These are phyloP conservation scores for Hippoglossus hippoglossus DNA, from an alignment of 2,797 vertebrate genomes.

Conservation along the genomic window DNA sequence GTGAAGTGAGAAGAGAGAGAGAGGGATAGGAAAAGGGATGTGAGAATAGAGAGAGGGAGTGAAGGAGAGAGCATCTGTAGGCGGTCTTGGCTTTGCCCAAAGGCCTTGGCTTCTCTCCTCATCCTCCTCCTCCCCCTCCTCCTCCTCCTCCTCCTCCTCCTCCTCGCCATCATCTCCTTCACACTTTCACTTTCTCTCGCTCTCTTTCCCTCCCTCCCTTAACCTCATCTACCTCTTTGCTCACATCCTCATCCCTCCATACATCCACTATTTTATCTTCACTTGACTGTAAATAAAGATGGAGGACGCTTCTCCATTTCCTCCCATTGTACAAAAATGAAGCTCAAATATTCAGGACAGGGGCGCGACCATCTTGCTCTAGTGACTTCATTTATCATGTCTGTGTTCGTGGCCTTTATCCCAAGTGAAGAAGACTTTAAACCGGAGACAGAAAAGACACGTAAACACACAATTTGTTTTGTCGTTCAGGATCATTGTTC, in stretches of 20 bases:
- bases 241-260: conserved; percentile 31
- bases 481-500: too few species aligned
- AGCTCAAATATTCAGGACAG: too few species aligned
- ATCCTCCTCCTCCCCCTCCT: conserved; percentile 56
- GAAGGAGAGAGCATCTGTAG: conserved; percentile 69
- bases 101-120: conserved; percentile 73
- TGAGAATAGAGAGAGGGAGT: conserved; percentile 23
- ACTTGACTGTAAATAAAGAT: too few species aligned
- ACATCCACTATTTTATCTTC: background rate
- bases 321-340: too few species aligned
- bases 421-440: too few species aligned
- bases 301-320: too few species aligned
- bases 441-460: too few species aligned
- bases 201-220: conserved; percentile 30
- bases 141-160: conserved; percentile 34
- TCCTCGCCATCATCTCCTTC: conserved; percentile 57
- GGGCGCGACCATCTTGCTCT: too few species aligned
- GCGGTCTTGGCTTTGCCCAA: conserved; percentile 76
- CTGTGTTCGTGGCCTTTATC: too few species aligned
- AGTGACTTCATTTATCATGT: background rate
- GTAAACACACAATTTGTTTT: too few species aligned
- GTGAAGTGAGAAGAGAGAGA: conserved; percentile 11
- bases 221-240: conserved; percentile 38
- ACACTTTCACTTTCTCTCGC: conserved; percentile 47
- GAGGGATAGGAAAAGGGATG: conserved; percentile 14